Evolutionary conservation across 2,888 invertebrate species (phyloP), one percentile per base, ranked within the genome.

Genomic region (Lasioglossum lativentre): DNA sequence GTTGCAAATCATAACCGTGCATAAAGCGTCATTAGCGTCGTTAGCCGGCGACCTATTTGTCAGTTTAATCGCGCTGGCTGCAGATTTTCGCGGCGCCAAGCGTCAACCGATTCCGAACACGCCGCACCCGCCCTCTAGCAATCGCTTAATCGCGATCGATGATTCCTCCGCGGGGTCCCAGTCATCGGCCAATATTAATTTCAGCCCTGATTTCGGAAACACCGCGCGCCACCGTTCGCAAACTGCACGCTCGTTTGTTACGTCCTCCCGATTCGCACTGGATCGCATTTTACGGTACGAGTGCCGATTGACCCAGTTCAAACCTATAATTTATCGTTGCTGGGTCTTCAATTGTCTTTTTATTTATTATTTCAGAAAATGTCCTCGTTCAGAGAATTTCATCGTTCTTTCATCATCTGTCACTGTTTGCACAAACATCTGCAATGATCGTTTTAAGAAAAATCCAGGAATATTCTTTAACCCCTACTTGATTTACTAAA

Each of bases 11-110:
- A 78, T 76, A 66, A 52, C 14, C 42, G 45, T 34, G 72, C 47
- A 78, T 78, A 83, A 85, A 82, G 72, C 78, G 85, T 78, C 78
- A 59, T 85, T 82, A 78, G 83, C 75, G 27, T 75, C 83, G 83
- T 85, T 83, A 68, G 14, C 38, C 72, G 47, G 63, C 75, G 66
- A 78, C 71, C 78, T 72, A 78, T 83, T 85, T 85, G 78, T 85
- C 85, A 63, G 66, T 85, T 78, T 78, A 75, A 82, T 75, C 83
- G 42, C 68, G 16, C 73, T 38, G 47, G 40, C 77, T 82, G 45
- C 66, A 82, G 83, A 68, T 68, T 68, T 68, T 68, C 68, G 23
- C 10, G 10, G 63, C 63, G 63, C n/a, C 63, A 30, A 16, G n/a
- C 23, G 68, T 66, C 34, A 34, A 68, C 68, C 68, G 68, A 68